These are phyloP conservation scores for Pseudolaguvia tuberculata DNA, from an alignment of 2,113 vertebrate genomes.

Conservation along the genomic window DNA sequence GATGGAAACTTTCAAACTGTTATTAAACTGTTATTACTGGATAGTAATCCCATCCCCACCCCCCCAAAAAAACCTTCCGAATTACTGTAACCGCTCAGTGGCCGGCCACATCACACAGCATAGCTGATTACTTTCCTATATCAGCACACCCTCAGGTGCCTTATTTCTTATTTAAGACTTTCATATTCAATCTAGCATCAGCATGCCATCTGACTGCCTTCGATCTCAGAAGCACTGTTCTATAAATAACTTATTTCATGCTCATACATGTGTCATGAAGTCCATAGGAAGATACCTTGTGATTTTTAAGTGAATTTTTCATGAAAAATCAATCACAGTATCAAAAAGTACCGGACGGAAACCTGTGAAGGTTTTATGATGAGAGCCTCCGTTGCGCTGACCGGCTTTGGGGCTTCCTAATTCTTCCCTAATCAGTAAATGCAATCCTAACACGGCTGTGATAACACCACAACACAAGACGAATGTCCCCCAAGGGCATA, in stretches of 20 bases:
- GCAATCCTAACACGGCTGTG: slow-evolving; percentile 35
- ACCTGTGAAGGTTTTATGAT: background rate
- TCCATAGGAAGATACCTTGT: background rate
- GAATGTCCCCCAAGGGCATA: slow-evolving; percentile 18
- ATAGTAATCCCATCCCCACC: too few species aligned
- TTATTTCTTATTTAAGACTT: background rate
- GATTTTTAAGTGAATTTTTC: slow-evolving; percentile 12
- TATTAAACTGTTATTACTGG: background rate
- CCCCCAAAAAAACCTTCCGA: background rate
- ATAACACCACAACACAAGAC: slow-evolving; percentile 36
- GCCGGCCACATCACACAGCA: background rate
- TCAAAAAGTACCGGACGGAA: background rate
- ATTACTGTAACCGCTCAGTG: background rate
- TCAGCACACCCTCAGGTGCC: background rate
- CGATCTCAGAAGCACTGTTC: background rate
- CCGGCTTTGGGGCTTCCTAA: too few species aligned
- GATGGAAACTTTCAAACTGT: background rate
- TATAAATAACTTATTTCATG: background rate
- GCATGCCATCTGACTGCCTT: background rate
- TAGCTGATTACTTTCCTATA: background rate
- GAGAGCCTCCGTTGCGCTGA: background rate
- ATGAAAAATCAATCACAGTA: background rate
- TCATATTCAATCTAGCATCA: background rate
- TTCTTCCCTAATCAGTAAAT: slow-evolving; percentile 37
- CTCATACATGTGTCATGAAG: slow-evolving; percentile 8